phyloP scores from a whole-genome alignment of 2,113 vertebrate species.

The Cinclus cinclus region DNA sequence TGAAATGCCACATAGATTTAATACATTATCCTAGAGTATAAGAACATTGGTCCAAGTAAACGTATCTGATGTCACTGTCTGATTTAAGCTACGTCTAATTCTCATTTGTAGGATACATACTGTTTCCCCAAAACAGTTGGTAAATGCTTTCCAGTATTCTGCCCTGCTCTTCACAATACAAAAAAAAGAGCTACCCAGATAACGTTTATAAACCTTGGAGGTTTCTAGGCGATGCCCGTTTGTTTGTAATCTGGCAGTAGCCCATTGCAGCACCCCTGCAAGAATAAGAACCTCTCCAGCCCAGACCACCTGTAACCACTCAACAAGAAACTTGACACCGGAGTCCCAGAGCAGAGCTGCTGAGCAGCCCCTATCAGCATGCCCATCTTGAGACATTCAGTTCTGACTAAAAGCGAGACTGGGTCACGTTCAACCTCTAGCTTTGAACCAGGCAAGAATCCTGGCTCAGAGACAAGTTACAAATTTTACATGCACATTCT shows the following conservation, averaged over 20 bases:
- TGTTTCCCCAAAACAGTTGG: not conserved
- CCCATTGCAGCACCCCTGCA: not conserved
- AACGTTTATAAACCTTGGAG: accelerated
- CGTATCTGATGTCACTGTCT: not conserved
- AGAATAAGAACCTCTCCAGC: not conserved
- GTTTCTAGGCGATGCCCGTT: not conserved
- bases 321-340: not conserved
- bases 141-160: not conserved
- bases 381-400: not conserved
- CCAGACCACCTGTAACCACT: not conserved
- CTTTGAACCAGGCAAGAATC: not conserved
- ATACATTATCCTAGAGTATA: not conserved
- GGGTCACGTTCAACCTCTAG: not conserved
- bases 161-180: not conserved
- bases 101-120: not conserved
- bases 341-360: not conserved
- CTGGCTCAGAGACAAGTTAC: accelerated
- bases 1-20: not conserved
- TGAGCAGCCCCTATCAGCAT: not conserved
- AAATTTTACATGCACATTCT: not conserved
- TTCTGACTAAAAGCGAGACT: not conserved
- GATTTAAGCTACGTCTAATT: not conserved
- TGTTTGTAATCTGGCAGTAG: not conserved
- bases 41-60: not conserved
- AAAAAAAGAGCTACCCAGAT: not conserved